Evolutionary conservation across 2,888 invertebrate species (phyloP), one percentile per base, ranked within the genome.

Genomic region (Lypha dubia): DNA sequence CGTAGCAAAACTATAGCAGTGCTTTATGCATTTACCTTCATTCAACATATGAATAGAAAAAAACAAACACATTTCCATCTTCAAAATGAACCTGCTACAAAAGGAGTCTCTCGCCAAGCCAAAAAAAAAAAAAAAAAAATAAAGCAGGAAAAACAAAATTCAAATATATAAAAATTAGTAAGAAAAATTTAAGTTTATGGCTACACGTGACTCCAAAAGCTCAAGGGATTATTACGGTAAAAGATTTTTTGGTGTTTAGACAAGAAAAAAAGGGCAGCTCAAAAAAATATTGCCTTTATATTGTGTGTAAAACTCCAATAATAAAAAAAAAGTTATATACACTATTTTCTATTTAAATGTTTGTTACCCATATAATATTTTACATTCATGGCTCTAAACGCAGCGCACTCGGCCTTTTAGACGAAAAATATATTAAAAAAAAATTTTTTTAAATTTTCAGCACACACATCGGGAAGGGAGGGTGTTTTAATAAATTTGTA

Each of bases 181-280:
- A 35, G 24, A 68, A 65, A 80, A 73, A 80, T 58, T 84, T 35
- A 84, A 81, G 84, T 82, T 83, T 83, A 83, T 82, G 82, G 68
- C 79, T 70, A 84, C 87, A 87, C 86, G 86, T 87, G 86, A 87
- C 85, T 84, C 74, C 62, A 84, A 63, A 82, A 76, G 85, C 85
- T 81, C 81, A 68, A 46, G 85, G 87, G 84, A 87, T 87, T 87
- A 86, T 85, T 83, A 81, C 84, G 77, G 74, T 77, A 86, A n/a
- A 65, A 84, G 86, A 86, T 86, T 87, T 87, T 82, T 76, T 58
- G 79, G 74, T 67, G 79, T 79, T 70, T 49, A 77, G 32, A 49
- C 22, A 60, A 20, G 56, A 11, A 74, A 71, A 38, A 67, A 53
- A 58, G 46, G 58, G 24, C 60, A 65, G 62, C 35, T 49, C 49